Evolutionary conservation across 2,797 vertebrate species (phyloP).

Genomic region (Pygocentrus nattereri): DNA sequence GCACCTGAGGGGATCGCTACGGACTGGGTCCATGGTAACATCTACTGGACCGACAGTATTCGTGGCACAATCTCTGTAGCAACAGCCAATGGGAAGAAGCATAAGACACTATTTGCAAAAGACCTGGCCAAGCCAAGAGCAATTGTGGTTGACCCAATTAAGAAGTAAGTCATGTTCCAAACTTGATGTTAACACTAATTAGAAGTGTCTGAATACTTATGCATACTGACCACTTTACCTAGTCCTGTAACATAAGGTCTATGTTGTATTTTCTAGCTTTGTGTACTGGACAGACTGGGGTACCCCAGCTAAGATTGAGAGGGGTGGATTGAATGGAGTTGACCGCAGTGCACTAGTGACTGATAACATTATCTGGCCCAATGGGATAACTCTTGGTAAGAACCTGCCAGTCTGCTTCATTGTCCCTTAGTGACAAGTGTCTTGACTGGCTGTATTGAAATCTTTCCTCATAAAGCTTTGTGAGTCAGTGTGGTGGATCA

Average conservation of each 20-base stretch:
- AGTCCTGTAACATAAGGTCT: neutral
- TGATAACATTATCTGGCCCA: constrained; percentile 89
- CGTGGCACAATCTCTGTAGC: constrained; percentile 84
- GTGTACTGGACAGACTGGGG: constrained; percentile 96
- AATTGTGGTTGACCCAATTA: constrained; percentile 88
- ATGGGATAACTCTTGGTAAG: constrained; percentile 90
- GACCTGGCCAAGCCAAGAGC: constrained; percentile 82
- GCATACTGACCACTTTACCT: neutral
- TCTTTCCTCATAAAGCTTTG: constrained; percentile 9
- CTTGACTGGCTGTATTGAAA: constrained; percentile 3
- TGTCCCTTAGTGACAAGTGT: neutral
- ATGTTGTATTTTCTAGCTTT: constrained; percentile 77
- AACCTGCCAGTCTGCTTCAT: neutral
- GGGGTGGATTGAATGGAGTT: constrained; percentile 87
- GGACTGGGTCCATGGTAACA: constrained; percentile 89
- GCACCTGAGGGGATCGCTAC: constrained; percentile 88
- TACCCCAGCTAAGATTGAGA: constrained; percentile 87
- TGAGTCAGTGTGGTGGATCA: constrained; percentile 10
- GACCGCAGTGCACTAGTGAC: constrained; percentile 83
- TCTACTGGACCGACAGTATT: constrained; percentile 93
- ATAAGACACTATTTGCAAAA: constrained; percentile 83
- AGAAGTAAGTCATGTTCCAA: constrained; percentile 77
- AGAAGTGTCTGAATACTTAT: neutral
- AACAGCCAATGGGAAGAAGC: constrained; percentile 78
- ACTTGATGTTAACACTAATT: neutral